Percentiles rank a stretch among this genome's conserved stretches.
Evolutionary conservation across 2,113 vertebrate species (phyloP).

Genomic region (Eublepharis macularius): DNA sequence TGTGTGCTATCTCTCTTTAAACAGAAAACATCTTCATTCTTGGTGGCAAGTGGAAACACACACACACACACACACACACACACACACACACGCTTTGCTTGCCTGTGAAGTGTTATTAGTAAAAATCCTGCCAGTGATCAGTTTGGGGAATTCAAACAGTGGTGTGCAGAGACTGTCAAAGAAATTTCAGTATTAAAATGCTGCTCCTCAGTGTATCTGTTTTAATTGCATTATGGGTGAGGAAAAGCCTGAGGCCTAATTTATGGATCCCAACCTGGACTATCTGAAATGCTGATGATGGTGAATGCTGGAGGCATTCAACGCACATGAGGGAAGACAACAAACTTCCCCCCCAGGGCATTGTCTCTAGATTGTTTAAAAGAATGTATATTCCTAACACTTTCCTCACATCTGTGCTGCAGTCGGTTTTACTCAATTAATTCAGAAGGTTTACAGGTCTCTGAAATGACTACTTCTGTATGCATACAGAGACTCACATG

Average conservation of each 20-base stretch:
- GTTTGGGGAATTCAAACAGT: not conserved
- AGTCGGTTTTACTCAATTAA: conserved; percentile 27
- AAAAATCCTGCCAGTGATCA: not conserved
- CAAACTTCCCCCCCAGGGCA: not conserved
- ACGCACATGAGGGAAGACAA: conserved; percentile 9
- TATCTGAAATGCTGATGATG: not conserved
- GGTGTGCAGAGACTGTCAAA: not conserved
- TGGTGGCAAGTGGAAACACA: not conserved
- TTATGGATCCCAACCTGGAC: not conserved
- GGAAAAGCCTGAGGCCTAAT: conserved; percentile 4
- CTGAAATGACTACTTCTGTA: conserved; percentile 20
- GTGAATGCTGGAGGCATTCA: conserved; percentile 19
- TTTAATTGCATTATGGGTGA: conserved; percentile 30
- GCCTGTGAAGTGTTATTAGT: not conserved
- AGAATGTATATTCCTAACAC: conserved; percentile 26
- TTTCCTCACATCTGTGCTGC: not conserved
- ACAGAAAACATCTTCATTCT: not conserved
- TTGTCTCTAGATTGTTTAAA: conserved; percentile 18
- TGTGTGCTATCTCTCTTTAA: not conserved
- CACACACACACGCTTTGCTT: not conserved
- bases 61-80: too few relatives aligned
- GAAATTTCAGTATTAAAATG: not conserved
- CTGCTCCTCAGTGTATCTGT: not conserved
- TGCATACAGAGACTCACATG: conserved; percentile 26
- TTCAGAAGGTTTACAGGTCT: conserved; percentile 6